phyloP scores from a whole-genome alignment of 1,140 invertebrate genomes.

The Stegodyphus dumicola region DNA sequence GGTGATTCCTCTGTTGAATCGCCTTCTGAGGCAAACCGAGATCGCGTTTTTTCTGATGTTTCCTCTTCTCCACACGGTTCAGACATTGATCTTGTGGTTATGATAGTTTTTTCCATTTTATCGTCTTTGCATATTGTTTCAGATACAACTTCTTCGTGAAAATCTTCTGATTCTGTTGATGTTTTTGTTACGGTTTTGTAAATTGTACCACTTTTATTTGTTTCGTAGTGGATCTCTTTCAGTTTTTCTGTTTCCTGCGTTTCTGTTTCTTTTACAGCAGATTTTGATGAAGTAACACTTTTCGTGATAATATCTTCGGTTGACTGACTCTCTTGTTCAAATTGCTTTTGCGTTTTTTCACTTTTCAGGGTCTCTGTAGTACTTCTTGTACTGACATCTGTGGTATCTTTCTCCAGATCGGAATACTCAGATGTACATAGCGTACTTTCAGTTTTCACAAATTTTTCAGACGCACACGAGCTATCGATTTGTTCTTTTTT shows the following conservation, averaged over 20 bases:
- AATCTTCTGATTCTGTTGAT: neutral
- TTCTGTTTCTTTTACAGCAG: slow-evolving; percentile 50
- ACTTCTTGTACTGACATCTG: no score
- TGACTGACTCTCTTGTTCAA: slow-evolving; percentile 49
- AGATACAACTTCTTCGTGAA: neutral
- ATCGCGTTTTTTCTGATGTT: neutral
- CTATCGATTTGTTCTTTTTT: no score
- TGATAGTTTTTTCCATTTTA: neutral
- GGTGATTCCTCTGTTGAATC: slow-evolving; percentile 24
- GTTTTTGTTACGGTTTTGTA: neutral
- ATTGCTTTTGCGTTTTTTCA: no score
- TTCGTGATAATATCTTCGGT: neutral
- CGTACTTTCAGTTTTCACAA: no score
- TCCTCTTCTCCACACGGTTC: neutral
- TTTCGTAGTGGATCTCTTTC: slow-evolving; percentile 45
- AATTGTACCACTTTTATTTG: neutral
- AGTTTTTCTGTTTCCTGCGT: slow-evolving; percentile 11
- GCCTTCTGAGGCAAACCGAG: neutral
- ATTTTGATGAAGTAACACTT: neutral
- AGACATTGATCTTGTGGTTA: neutral
- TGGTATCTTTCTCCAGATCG: no score
- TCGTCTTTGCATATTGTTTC: neutral
- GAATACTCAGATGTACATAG: no score
- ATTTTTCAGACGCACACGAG: no score
- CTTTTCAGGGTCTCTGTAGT: no score